These are phyloP conservation scores for Phycodurus eques DNA, from an alignment of 2,113 vertebrate genomes.

Conservation along the genomic window DNA sequence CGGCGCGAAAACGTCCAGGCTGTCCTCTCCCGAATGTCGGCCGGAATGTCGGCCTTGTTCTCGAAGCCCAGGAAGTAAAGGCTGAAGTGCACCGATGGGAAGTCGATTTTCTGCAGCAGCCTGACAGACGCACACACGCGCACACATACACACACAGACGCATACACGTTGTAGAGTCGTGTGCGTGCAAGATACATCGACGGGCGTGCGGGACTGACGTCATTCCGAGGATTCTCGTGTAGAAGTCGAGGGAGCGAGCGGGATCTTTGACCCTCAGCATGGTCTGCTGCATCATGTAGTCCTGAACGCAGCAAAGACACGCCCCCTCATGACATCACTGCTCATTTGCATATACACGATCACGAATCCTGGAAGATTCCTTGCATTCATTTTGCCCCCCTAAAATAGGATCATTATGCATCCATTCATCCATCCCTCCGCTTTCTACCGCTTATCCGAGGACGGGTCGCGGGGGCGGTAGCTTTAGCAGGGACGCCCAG, in stretches of 20 bases:
- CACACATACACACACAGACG: neutral
- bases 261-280: constrained; percentile 13
- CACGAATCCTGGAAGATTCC: neutral
- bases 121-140: constrained; percentile 1
- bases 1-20: constrained; percentile 91
- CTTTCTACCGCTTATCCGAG: no score
- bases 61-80: constrained; percentile 96
- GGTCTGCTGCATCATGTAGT: constrained; percentile 13
- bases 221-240: constrained; percentile 4
- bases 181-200: neutral
- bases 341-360: neutral
- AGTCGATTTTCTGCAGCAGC: constrained; percentile 68
- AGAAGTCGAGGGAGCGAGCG: constrained; percentile 9
- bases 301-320: neutral
- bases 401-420: neutral
- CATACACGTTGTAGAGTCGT: neutral
- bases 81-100: constrained; percentile 91
- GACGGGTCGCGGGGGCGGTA: no score
- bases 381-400: neutral
- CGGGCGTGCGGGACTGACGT: neutral
- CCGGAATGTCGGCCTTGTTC: constrained; percentile 90
- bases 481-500: no score
- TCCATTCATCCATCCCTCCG: no score
- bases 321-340: neutral
- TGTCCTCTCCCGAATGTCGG: constrained; percentile 76